Conservation (phyloP, 2,888 invertebrate genomes). For the Myathropa florea region DNA sequence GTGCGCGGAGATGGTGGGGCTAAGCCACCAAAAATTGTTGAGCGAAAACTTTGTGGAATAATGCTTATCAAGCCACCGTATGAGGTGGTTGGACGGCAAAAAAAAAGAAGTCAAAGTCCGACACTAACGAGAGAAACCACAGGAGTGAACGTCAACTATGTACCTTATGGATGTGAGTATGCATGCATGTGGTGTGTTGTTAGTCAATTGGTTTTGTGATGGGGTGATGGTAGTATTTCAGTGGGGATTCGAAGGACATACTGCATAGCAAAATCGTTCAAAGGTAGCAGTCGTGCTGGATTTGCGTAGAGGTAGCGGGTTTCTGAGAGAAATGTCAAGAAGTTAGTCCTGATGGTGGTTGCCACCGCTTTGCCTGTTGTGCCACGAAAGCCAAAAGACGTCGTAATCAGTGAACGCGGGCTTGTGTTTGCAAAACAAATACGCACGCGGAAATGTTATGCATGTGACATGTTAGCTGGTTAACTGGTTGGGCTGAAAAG, state of each 20-base stretch:
- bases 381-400: conserved; percentile 35
- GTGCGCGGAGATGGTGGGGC: conserved; percentile 1
- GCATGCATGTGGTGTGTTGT: conserved; percentile 41
- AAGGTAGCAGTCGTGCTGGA: conserved; percentile 36
- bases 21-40: conserved; percentile 45
- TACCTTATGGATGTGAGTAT: conserved; percentile 2
- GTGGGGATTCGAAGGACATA: conserved; percentile 37
- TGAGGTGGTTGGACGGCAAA: neutral
- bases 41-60: conserved; percentile 28
- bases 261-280: conserved; percentile 22
- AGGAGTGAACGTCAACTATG: conserved; percentile 21
- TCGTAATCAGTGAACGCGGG: conserved; percentile 7
- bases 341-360: conserved; percentile 59
- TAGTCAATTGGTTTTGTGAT: conserved; percentile 57
- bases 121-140: conserved; percentile 65
- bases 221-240: conserved; percentile 44
- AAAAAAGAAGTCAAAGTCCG: conserved; percentile 32
- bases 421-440: conserved; percentile 3
- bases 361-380: conserved; percentile 4
- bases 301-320: conserved; percentile 1
- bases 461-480: conserved; percentile 48
- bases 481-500: conserved; percentile 33
- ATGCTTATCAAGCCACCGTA: conserved; percentile 26
- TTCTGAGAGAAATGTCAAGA: conserved; percentile 43
- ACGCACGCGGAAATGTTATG: conserved; percentile 28